Evolutionary conservation across 1,140 invertebrate genomes (phyloP), one percentile per base, ranked within the genome.

Genomic region (Papilio xuthus): DNA sequence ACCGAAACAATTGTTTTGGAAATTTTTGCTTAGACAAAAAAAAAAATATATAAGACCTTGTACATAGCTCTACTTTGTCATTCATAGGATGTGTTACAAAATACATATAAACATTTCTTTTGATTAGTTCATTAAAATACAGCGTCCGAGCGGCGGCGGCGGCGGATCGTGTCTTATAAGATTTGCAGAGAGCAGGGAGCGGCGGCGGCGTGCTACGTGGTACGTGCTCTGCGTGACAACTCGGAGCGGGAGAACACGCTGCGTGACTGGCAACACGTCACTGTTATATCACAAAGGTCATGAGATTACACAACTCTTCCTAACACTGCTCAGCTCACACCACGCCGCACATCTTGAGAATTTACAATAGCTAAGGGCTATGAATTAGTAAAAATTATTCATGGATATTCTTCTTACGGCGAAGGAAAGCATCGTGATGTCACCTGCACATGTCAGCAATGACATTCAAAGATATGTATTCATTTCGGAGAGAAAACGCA

Each of bases 1-100:
- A 50, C 47, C 47, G 47, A 50, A 50, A n/a, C 47, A 50, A 50
- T 50, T 50, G 47, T 50, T 50, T 50, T n/a, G 47, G 47, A 50
- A 50, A 50, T 6, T 50, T 18, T 50, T 50, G 15, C 47, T 50
- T 44, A 10, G 42, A 44, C 9, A 18, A 18, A n/a, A 50, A n/a
- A n/a, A 50, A 50, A 18, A 50, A 7, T 18, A 15, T n/a, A 50
- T 8, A 53, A 53, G n/a, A 53, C 50, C 47, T 50, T 50, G 0
- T 50, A n/a, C 15, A 50, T 18, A 50, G 3, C 0, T 50, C 4
- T 7, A 20, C 2, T 53, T 53, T 53, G 2, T 53, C n/a, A 53
- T 53, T 53, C 50, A 53, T 20, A 53, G 18, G 50, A n/a, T 8
- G n/a, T 20, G 8, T 53, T 53, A 20, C 50, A 10, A 53, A 10